Evolutionary conservation across 2,797 vertebrate genomes (phyloP).

Genomic region (Aldrovandia affinis): DNA sequence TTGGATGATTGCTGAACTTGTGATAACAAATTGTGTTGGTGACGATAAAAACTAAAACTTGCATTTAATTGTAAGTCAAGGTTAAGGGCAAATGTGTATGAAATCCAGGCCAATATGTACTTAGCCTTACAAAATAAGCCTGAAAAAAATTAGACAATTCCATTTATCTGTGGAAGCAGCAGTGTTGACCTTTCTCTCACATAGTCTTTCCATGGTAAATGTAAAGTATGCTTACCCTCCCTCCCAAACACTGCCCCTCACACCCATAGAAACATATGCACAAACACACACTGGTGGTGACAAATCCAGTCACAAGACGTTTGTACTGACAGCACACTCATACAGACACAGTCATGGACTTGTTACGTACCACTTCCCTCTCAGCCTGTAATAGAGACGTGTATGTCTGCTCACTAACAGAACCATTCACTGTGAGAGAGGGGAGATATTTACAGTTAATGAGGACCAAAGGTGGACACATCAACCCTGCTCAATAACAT

Average conservation of each 20-base stretch:
- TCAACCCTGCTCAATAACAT: background rate
- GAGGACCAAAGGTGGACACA: background rate
- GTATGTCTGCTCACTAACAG: conserved; percentile 8
- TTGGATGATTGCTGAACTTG: no score
- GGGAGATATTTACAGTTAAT: background rate
- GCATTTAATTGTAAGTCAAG: no score
- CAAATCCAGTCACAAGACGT: background rate
- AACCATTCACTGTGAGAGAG: conserved; percentile 51
- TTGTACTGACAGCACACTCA: background rate
- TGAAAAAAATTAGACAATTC: no score
- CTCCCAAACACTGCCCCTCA: background rate
- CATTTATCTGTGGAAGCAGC: no score
- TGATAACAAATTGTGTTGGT: no score
- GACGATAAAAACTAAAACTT: no score
- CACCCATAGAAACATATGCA: background rate
- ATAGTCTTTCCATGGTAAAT: no score
- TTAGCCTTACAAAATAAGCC: no score
- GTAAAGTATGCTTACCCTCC: background rate
- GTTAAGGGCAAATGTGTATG: no score
- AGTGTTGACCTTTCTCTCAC: background rate
- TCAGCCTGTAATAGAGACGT: conserved; percentile 46
- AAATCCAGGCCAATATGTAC: no score
- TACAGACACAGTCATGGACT: background rate
- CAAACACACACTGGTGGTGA: background rate
- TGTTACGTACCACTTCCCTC: conserved; percentile 65